Percentiles rank a stretch among this genome's conserved stretches.
These are phyloP conservation scores for Xestoiulus laeticollis DNA, from an alignment of 2,888 invertebrate species.

Conservation along the genomic window DNA sequence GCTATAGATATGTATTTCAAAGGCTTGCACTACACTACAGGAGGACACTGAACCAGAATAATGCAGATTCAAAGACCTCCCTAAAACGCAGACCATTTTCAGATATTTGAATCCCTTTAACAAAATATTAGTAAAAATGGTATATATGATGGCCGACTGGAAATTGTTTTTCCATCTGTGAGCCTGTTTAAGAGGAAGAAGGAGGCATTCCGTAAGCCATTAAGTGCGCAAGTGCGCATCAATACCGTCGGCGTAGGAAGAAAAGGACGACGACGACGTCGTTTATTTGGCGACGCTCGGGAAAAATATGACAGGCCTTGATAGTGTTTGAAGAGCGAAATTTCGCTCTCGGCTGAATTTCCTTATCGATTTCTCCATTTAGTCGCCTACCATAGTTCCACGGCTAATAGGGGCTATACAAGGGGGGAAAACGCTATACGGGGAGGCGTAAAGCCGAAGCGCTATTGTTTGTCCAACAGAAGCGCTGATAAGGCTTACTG, in stretches of 20 bases:
- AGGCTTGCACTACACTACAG: too few relatives aligned
- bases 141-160: not conserved
- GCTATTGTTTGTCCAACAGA: not conserved
- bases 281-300: slow-evolving; percentile 33
- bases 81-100: too few relatives aligned
- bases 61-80: too few relatives aligned
- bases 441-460: not conserved
- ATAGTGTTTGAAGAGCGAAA: slow-evolving; percentile 7
- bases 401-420: not conserved
- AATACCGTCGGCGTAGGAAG: not conserved
- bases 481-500: slow-evolving; percentile 34
- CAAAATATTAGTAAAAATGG: too few relatives aligned
- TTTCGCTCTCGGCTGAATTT: slow-evolving; percentile 31
- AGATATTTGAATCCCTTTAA: too few relatives aligned
- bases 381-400: not conserved
- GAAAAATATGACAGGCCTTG: slow-evolving; percentile 34
- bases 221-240: slow-evolving; percentile 22
- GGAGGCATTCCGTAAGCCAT: not conserved
- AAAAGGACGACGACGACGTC: not conserved
- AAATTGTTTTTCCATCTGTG: slow-evolving; percentile 24
- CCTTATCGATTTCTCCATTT: slow-evolving; percentile 39
- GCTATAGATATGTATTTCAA: too few relatives aligned
- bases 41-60: too few relatives aligned
- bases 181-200: too few relatives aligned
- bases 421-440: not conserved